Percentiles rank a stretch among this genome's conserved stretches.
Evolutionary conservation across 37 sponge, comb jelly and placozoan species (phyloP).

Genomic region (Beroe ovata): DNA sequence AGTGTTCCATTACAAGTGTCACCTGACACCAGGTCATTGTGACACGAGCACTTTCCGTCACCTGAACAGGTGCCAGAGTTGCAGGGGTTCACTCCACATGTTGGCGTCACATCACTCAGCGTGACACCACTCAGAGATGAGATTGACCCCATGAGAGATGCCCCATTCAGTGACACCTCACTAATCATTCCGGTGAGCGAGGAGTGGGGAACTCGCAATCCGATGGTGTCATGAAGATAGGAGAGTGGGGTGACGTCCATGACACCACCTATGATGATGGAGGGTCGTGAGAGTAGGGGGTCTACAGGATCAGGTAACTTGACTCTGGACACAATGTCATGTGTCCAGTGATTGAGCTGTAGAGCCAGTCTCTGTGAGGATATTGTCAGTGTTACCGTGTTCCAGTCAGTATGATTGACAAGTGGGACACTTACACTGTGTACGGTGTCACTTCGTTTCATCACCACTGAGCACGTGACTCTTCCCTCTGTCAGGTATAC

Average conservation of each 20-base stretch:
- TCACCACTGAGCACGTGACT: not conserved
- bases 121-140: not conserved
- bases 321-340: not conserved
- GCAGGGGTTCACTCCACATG: not conserved
- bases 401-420: not conserved
- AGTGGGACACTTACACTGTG: not conserved
- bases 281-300: not conserved
- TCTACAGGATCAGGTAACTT: not conserved
- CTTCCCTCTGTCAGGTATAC: not conserved
- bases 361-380: conserved; percentile 2
- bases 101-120: not conserved
- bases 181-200: not conserved
- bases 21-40: conserved; percentile 3
- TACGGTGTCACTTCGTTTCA: not conserved
- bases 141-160: not conserved
- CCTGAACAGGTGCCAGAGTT: not conserved
- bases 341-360: not conserved
- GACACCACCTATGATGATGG: not conserved
- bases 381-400: conserved; percentile 11
- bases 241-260: not conserved
- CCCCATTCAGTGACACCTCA: conserved; percentile 1
- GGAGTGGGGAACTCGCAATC: not conserved
- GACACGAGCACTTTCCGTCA: not conserved
- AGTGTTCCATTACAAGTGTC: not conserved
- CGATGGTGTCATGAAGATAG: not conserved